Evolutionary conservation across 1,140 invertebrate genomes (phyloP).

Genomic region (Drosophila nikananu): DNA sequence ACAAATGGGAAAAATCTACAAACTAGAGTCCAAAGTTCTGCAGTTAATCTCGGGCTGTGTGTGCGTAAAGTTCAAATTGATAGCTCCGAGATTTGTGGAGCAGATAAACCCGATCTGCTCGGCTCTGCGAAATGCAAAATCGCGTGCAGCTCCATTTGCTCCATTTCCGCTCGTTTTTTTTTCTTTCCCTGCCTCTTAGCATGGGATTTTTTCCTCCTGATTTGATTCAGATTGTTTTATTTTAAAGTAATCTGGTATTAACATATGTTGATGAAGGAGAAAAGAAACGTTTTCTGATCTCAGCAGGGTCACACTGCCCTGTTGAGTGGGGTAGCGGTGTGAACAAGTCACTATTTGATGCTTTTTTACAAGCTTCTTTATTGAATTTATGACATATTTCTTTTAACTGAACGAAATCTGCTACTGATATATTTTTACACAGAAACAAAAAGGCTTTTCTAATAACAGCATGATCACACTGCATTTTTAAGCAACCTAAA

Average conservation of each 20-base stretch:
- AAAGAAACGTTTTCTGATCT: background rate
- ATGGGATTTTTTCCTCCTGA: slow-evolving; percentile 13
- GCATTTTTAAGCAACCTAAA: no score
- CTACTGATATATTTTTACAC: background rate
- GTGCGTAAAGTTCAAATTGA: slow-evolving; percentile 78
- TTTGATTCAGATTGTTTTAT: slow-evolving; percentile 8
- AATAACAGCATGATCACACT: background rate
- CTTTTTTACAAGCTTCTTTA: background rate
- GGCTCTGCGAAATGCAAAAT: slow-evolving; percentile 70
- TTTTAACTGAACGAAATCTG: background rate
- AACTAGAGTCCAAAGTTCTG: slow-evolving; percentile 48
- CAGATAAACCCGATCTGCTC: slow-evolving; percentile 66
- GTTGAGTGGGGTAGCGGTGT: background rate
- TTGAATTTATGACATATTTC: background rate
- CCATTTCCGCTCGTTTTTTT: slow-evolving; percentile 45
- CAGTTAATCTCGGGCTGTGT: slow-evolving; percentile 67
- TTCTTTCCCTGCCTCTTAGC: slow-evolving; percentile 2
- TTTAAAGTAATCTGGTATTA: slow-evolving; percentile 8
- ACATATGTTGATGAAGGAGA: slow-evolving; percentile 3
- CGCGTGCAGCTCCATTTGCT: slow-evolving; percentile 68
- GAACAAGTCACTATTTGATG: background rate
- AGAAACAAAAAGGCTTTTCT: no score
- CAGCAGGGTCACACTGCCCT: background rate
- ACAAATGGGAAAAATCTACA: slow-evolving; percentile 28
- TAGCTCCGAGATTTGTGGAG: slow-evolving; percentile 71